These are phyloP conservation scores for Trachelus tabidus DNA, from an alignment of 2,888 invertebrate species.

Conservation along the genomic window DNA sequence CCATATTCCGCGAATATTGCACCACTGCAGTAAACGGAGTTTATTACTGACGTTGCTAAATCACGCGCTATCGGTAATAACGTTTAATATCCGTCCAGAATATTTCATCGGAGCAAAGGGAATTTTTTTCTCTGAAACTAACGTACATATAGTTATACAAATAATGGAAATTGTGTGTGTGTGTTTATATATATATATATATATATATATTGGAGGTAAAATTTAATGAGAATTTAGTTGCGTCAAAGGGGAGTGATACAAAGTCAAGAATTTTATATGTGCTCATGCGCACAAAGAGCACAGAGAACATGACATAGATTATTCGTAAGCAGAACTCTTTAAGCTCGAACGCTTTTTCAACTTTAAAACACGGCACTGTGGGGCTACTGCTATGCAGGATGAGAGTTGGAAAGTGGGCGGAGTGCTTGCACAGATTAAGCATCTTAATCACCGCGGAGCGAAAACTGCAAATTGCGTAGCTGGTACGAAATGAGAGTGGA, in stretches of 20 bases:
- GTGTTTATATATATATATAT: background rate
- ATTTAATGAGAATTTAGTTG: background rate
- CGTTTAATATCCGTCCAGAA: background rate
- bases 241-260: background rate
- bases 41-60: background rate
- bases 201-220: background rate
- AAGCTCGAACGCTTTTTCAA: constrained; percentile 31
- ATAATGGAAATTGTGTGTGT: background rate
- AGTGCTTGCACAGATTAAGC: constrained; percentile 44
- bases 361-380: constrained; percentile 20
- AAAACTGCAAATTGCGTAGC: constrained; percentile 53
- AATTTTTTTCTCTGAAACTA: background rate
- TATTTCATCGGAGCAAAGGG: background rate
- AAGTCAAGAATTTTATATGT: background rate
- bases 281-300: background rate
- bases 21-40: background rate
- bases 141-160: background rate
- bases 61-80: background rate
- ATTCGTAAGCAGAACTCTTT: constrained; percentile 20
- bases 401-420: constrained; percentile 11
- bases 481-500: constrained; percentile 43
- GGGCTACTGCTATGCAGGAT: constrained; percentile 7
- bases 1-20: constrained; percentile 41
- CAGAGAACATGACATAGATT: background rate
- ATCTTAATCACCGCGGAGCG: constrained; percentile 49